These are phyloP conservation scores for Gambelia wislizenii DNA, from an alignment of 2,797 vertebrate genomes.

Conservation along the genomic window DNA sequence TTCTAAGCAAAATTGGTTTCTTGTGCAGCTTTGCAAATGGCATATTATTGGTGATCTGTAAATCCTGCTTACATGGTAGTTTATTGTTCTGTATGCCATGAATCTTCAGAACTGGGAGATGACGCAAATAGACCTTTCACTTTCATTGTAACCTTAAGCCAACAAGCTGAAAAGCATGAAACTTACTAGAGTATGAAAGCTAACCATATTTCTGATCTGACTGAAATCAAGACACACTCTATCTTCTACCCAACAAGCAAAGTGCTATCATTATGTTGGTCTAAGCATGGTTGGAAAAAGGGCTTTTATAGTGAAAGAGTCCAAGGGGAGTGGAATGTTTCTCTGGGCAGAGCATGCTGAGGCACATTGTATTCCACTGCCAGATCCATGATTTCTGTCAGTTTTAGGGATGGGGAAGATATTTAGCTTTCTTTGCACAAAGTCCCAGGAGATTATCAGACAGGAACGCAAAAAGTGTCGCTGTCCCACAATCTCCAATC, in stretches of 20 bases:
- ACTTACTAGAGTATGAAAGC: background rate
- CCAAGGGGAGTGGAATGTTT: no score
- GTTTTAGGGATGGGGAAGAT: background rate
- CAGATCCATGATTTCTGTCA: background rate
- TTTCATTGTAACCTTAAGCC: conserved; percentile 20
- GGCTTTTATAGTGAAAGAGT: background rate
- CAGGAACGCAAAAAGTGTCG: no score
- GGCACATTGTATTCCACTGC: no score
- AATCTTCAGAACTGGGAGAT: background rate
- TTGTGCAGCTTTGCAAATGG: background rate
- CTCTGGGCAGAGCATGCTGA: background rate
- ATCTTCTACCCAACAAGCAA: no score
- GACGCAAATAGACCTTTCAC: background rate
- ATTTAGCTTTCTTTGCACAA: background rate
- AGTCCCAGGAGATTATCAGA: no score
- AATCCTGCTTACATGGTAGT: conserved; percentile 14
- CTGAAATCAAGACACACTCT: no score
- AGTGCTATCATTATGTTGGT: no score
- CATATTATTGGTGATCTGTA: background rate
- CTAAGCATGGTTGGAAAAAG: no score
- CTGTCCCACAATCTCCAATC: no score
- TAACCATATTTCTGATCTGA: background rate
- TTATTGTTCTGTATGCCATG: background rate
- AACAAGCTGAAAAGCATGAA: background rate
- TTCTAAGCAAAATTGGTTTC: background rate